These are phyloP conservation scores for Syrmaticus mikado DNA, from an alignment of 2,113 vertebrate genomes.

Conservation along the genomic window DNA sequence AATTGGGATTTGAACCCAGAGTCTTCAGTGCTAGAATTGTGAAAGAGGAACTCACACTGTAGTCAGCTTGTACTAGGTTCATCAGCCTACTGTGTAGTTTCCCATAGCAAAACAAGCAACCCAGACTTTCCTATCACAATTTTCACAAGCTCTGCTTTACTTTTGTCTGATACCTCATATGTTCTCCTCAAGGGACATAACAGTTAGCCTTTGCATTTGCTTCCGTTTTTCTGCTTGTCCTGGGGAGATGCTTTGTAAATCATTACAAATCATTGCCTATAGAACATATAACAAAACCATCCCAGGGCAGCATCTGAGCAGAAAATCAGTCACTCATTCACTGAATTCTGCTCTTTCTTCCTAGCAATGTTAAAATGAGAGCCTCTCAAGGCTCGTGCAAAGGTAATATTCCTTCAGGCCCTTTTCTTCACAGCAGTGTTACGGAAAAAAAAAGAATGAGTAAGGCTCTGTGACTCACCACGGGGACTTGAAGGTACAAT, in stretches of 20 bases:
- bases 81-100: neutral
- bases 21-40: neutral
- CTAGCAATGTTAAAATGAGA: neutral
- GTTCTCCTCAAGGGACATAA: neutral
- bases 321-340: neutral
- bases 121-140: rapidly evolving
- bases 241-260: neutral
- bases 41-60: neutral
- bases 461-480: neutral
- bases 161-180: neutral
- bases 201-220: neutral
- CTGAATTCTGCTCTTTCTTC: neutral
- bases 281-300: neutral
- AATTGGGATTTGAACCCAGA: neutral
- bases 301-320: neutral
- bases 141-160: neutral
- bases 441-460: neutral
- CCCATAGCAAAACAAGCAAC: neutral
- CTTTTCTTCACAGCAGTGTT: neutral
- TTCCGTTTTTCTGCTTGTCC: neutral
- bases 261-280: neutral
- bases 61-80: neutral
- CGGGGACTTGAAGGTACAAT: neutral
- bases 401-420: neutral
- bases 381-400: neutral